Conservation (phyloP, 2,113 vertebrate species). For the Montifringilla adamsi region DNA sequence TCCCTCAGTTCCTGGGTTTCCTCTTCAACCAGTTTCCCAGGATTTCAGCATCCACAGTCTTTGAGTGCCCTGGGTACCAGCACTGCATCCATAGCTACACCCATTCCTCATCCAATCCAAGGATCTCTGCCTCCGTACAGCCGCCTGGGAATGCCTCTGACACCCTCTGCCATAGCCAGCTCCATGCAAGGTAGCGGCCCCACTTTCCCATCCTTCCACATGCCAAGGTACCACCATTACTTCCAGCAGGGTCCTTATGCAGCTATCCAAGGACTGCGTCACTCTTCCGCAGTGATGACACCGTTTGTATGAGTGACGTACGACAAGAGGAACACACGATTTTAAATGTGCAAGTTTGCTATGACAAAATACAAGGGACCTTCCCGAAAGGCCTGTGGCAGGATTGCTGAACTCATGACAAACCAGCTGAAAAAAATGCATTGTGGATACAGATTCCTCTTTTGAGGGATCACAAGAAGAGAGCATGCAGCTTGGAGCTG, state of each 20-base stretch:
- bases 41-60: conserved; percentile 93
- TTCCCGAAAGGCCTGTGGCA: conserved; percentile 36
- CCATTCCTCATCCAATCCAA: conserved; percentile 92
- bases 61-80: conserved; percentile 86
- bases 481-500: conserved; percentile 3
- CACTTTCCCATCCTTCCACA: conserved; percentile 96
- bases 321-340: not conserved
- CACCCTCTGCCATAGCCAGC: conserved; percentile 86
- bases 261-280: conserved; percentile 96
- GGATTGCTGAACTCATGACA: conserved; percentile 28
- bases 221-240: conserved; percentile 98
- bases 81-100: conserved; percentile 80
- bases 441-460: conserved; percentile 29
- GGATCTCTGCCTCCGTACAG: conserved; percentile 92
- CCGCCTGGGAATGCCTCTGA: conserved; percentile 90
- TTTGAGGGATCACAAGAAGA: not conserved
- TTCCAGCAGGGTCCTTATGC: conserved; percentile 99
- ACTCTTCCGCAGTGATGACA: conserved; percentile 96
- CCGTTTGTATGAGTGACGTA: conserved; percentile 90
- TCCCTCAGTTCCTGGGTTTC: conserved; percentile 97
- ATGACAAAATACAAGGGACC: conserved; percentile 7
- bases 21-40: conserved; percentile 88
- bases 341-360: not conserved
- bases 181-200: conserved; percentile 93
- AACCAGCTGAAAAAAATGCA: conserved; percentile 8